Evolutionary conservation across 2,797 vertebrate species (phyloP).

Genomic region (Sebastes hubbsi): DNA sequence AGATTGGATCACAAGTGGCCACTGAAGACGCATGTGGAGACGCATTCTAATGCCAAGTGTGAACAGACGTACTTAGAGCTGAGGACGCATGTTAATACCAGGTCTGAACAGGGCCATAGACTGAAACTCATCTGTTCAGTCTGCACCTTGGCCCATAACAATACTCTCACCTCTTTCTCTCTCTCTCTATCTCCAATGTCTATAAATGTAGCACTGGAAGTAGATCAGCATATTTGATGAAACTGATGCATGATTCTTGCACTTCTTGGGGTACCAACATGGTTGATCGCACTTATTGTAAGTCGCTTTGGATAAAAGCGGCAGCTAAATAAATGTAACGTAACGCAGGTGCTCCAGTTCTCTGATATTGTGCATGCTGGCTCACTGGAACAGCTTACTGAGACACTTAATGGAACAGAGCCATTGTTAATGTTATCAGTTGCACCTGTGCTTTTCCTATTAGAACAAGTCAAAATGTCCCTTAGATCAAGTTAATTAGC

Average conservation of each 20-base stretch:
- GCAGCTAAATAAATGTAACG: not conserved
- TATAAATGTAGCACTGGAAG: not conserved
- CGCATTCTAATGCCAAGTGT: too few species aligned
- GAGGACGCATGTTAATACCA: too few species aligned
- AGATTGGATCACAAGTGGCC: too few species aligned
- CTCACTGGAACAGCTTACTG: not conserved
- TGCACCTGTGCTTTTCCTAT: not conserved
- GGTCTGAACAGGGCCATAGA: not conserved
- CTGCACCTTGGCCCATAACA: not conserved
- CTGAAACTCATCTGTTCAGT: not conserved
- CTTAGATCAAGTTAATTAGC: not conserved
- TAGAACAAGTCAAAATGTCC: not conserved
- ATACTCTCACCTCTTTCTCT: not conserved
- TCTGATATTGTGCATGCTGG: not conserved
- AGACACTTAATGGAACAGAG: not conserved
- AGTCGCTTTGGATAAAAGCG: not conserved
- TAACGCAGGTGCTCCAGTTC: not conserved
- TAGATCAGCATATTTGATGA: not conserved
- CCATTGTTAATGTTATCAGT: not conserved
- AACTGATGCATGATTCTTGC: not conserved
- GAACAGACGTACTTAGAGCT: too few species aligned
- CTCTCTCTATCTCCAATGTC: not conserved
- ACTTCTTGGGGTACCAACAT: not conserved
- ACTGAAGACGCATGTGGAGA: too few species aligned
- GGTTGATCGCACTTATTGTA: not conserved